A percentile compares a stretch with the other conserved stretches of the same genome.
Evolutionary conservation across 1,140 invertebrate species (phyloP).

Genomic region (Atta cephalotes): DNA sequence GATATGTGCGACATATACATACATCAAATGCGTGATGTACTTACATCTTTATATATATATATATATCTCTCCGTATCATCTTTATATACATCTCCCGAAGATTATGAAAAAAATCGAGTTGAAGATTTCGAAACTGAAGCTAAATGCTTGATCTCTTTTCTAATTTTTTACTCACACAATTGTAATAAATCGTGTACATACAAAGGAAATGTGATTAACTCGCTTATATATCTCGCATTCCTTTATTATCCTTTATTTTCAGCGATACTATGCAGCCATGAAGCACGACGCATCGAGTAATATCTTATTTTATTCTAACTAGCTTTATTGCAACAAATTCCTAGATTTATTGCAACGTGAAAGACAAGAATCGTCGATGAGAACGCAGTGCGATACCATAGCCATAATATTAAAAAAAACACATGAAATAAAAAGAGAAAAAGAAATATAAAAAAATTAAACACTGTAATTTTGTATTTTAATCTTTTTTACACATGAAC

Average conservation of each 20-base stretch:
- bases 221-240: not conserved
- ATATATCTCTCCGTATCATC: not conserved
- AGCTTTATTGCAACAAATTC: not conserved
- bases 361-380: not conserved
- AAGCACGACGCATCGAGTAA: slow-evolving; percentile 47
- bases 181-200: not conserved
- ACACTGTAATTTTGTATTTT: slow-evolving; percentile 76
- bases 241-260: slow-evolving; percentile 1
- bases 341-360: not conserved
- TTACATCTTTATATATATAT: not conserved
- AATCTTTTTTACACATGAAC: slow-evolving; percentile 77
- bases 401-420: not conserved
- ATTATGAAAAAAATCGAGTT: not conserved
- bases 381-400: not conserved
- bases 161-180: slow-evolving; percentile 3
- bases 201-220: not conserved
- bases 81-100: not conserved
- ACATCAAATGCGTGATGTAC: slow-evolving; percentile 16
- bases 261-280: slow-evolving; percentile 2
- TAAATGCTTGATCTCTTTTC: slow-evolving; percentile 8
- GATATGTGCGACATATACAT: not conserved
- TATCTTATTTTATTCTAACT: slow-evolving; percentile 10
- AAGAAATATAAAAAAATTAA: not conserved
- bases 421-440: not conserved
- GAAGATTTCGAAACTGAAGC: slow-evolving; percentile 4